phyloP scores from a whole-genome alignment of 1,140 invertebrate genomes.

The Euwallacea fornicatus region DNA sequence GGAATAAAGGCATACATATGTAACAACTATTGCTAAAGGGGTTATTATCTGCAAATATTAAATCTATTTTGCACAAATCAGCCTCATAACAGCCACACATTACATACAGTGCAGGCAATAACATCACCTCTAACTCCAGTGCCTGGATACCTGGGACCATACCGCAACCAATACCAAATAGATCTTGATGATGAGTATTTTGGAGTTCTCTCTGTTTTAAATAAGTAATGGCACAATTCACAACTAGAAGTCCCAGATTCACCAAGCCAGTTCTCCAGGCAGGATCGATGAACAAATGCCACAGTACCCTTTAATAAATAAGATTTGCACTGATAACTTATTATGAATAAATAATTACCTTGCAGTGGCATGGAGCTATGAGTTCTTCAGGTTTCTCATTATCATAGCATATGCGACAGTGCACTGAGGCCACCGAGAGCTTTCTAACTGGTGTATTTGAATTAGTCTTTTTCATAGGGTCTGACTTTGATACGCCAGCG shows the following conservation, averaged over 20 bases:
- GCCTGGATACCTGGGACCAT: slow-evolving; percentile 39
- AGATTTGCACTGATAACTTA: not conserved
- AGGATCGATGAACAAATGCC: slow-evolving; percentile 67
- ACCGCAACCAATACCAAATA: slow-evolving; percentile 49
- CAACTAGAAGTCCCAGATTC: slow-evolving; percentile 62
- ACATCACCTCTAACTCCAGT: slow-evolving; percentile 52
- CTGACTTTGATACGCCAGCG: not conserved
- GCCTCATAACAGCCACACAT: not conserved
- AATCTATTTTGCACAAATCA: not conserved
- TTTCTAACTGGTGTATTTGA: slow-evolving; percentile 23
- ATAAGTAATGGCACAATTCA: slow-evolving; percentile 64
- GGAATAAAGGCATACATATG: slow-evolving; percentile 57
- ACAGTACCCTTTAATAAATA: slow-evolving; percentile 59
- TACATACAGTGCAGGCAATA: slow-evolving; percentile 51
- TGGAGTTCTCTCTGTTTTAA: slow-evolving; percentile 53
- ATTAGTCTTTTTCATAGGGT: not conserved
- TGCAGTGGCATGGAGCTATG: slow-evolving; percentile 52
- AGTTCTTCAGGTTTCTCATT: slow-evolving; percentile 50
- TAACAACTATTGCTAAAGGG: slow-evolving; percentile 56
- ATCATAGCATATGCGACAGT: slow-evolving; percentile 53
- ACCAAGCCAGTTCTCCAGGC: slow-evolving; percentile 71
- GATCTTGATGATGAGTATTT: slow-evolving; percentile 48
- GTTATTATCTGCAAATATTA: slow-evolving; percentile 48
- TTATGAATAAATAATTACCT: slow-evolving; percentile 39
- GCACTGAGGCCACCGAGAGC: slow-evolving; percentile 47